Evolutionary conservation across 2,888 invertebrate genomes (phyloP), one percentile per base, ranked within the genome.

Genomic region (Pomacea canaliculata): DNA sequence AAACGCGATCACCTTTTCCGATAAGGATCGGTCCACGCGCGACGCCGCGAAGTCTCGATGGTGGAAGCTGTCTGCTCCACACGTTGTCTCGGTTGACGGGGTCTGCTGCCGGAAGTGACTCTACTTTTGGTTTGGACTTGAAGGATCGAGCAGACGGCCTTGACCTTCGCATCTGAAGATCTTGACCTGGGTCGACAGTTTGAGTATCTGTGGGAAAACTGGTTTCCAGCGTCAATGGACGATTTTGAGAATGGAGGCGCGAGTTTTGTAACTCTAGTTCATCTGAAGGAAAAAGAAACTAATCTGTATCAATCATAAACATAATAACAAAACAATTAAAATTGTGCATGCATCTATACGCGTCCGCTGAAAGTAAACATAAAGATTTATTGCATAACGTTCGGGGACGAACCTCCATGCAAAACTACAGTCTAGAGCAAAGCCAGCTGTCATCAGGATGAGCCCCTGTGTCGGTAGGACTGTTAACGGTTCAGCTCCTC

Each of bases 241-340:
- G 69, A 46, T 16, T 60, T 62, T 49, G 69, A 13, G 74, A 69
- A 49, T 74, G 74, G 62, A 74, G n/a, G 3, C 69, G 56, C 13
- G 74, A 74, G 74, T 74, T 74, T 68, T 74, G 74, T 23, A 74
- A 62, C 69, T 69, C 74, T 68, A 74, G 63, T 49, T 74, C 74
- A 48, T 69, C 74, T 74, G 63, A 37, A 49, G n/a, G 9, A 27
- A 23, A 9, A 46, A 7, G 19, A 12, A 67, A 59, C n/a, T n/a
- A 19, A 56, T 27, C n/a, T 18, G 48, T 16, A 18, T 19, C 18
- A 37, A 12, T 12, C 7, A 13, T 56, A 3, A 4, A 51, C 8
- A 51, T 12, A 19, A n/a, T 23, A 63, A 63, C 16, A 12, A 19
- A 63, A 63, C 51, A 56, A 16, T 10, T 56, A 0, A 4, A 16